phyloP scores from a whole-genome alignment of 2,888 invertebrate species.

The Anarsia innoxiella region DNA sequence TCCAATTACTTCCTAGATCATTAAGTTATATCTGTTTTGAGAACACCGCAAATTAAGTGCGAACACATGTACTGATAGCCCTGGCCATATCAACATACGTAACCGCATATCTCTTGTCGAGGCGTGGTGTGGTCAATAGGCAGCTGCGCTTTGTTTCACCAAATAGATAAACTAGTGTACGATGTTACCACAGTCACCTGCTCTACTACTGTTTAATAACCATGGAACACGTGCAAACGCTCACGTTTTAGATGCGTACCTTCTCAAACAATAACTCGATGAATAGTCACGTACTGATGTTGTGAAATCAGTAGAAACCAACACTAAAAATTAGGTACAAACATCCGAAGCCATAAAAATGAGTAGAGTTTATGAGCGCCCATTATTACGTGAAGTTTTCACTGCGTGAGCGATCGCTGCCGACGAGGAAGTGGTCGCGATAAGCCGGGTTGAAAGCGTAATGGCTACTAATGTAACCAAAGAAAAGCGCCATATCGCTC shows the following conservation, averaged over 20 bases:
- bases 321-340: slow-evolving; percentile 17
- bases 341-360: slow-evolving; percentile 17
- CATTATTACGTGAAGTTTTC: slow-evolving; percentile 23
- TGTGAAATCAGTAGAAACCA: slow-evolving; percentile 12
- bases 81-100: slow-evolving; percentile 24
- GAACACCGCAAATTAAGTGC: too few species aligned
- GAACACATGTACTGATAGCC: slow-evolving; percentile 22
- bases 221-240: slow-evolving; percentile 28
- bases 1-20: too few species aligned
- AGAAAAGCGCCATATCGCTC: slow-evolving; percentile 36
- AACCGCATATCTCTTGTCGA: slow-evolving; percentile 37
- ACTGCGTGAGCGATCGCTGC: slow-evolving; percentile 20
- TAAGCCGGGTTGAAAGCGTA: slow-evolving; percentile 39
- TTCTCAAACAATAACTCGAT: not conserved
- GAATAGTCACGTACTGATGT: slow-evolving; percentile 7
- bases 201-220: slow-evolving; percentile 20
- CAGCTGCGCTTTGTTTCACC: slow-evolving; percentile 46
- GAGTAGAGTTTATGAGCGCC: slow-evolving; percentile 16
- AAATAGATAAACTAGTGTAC: slow-evolving; percentile 33
- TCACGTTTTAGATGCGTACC: slow-evolving; percentile 24
- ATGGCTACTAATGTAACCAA: slow-evolving; percentile 37
- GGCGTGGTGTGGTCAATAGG: slow-evolving; percentile 46
- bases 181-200: slow-evolving; percentile 18
- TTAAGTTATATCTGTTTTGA: too few species aligned
- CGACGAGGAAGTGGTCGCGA: slow-evolving; percentile 28